Evolutionary conservation across 2,888 invertebrate genomes (phyloP).

Genomic region (Drosophila aldrichi): DNA sequence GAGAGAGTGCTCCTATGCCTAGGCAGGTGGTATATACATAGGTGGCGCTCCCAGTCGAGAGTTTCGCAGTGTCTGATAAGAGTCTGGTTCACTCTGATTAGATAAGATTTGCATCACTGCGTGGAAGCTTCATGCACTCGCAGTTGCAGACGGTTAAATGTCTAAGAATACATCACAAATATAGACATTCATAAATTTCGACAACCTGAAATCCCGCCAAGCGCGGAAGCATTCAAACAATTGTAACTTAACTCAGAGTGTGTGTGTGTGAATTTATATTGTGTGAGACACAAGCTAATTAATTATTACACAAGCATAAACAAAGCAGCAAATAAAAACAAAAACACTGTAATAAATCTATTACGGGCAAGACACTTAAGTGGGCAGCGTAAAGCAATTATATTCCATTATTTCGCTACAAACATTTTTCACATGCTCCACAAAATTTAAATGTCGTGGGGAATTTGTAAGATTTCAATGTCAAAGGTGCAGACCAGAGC

Average conservation of each 20-base stretch:
- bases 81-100: constrained; percentile 30
- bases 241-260: constrained; percentile 37
- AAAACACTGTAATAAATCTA: constrained; percentile 34
- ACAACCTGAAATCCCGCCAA: constrained; percentile 9
- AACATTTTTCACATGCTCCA: constrained; percentile 49
- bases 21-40: neutral
- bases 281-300: constrained; percentile 44
- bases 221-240: constrained; percentile 38
- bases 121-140: constrained; percentile 21
- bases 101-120: constrained; percentile 53
- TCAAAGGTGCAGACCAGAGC: constrained; percentile 7
- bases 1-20: neutral
- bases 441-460: constrained; percentile 20
- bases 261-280: constrained; percentile 30
- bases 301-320: constrained; percentile 44
- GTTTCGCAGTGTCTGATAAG: constrained; percentile 30
- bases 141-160: constrained; percentile 6
- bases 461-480: constrained; percentile 32
- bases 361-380: constrained; percentile 37
- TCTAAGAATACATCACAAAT: constrained; percentile 25
- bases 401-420: constrained; percentile 23
- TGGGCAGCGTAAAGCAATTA: constrained; percentile 30
- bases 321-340: neutral
- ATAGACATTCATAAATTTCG: constrained; percentile 1
- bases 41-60: neutral